Conservation (phyloP, 2,888 invertebrate genomes). For the Leucoma salicis region DNA sequence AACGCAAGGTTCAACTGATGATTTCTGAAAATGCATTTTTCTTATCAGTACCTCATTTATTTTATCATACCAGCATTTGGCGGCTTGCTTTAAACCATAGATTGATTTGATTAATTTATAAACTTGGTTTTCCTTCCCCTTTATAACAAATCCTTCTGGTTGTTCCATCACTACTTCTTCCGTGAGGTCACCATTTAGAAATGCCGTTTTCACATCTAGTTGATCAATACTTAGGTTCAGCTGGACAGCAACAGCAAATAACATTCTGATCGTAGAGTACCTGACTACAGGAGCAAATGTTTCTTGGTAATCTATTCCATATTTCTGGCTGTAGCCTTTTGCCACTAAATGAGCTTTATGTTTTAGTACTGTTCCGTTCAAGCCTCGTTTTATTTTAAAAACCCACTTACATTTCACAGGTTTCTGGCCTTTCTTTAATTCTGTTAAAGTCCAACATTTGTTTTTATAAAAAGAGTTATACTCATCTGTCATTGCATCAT, state of each 20-base stretch:
- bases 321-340: constrained; percentile 3
- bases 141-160: neutral
- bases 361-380: too few relatives aligned
- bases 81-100: neutral
- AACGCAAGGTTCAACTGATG: too few relatives aligned
- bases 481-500: neutral
- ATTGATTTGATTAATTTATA: neutral
- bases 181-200: neutral
- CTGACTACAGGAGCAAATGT: constrained; percentile 7
- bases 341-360: neutral
- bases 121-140: neutral
- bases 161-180: neutral
- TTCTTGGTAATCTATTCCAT: constrained; percentile 3
- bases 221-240: neutral
- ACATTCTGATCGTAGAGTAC: constrained; percentile 2
- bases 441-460: neutral
- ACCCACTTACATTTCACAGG: neutral
- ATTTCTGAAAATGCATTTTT: too few relatives aligned
- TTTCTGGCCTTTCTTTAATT: neutral
- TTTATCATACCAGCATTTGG: too few relatives aligned
- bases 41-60: too few relatives aligned
- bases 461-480: constrained; percentile 1
- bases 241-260: constrained; percentile 2
- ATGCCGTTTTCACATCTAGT: constrained; percentile 2
- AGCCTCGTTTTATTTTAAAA: neutral